Evolutionary conservation across 2,888 invertebrate species (phyloP), one percentile per base, ranked within the genome.

Genomic region (Drosophila niveifrons): DNA sequence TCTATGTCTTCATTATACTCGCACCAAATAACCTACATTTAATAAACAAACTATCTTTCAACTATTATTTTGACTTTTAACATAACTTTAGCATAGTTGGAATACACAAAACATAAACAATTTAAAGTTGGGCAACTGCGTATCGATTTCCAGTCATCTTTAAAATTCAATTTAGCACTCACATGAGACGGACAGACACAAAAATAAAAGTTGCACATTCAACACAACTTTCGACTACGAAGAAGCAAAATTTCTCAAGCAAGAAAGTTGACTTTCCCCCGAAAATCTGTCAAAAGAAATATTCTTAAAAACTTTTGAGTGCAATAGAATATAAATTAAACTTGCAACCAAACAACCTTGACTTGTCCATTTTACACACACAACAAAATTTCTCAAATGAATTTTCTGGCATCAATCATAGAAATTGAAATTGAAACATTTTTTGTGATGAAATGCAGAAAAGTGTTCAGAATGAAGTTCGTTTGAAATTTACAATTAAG

Each of bases 321-420:
- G 39, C 39, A 41, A 41, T 41, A 41, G 15, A 41, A 41, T 41
- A 13, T 41, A 41, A 41, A 41, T 41, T 41, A 41, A 41, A 41
- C 39, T 41, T 13, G 13, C 15, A 6, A 13, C 13, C 39, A 13
- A 41, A 41, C 13, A 41, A 41, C 39, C 13, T 41, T 41, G 13
- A 41, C 39, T 41, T 41, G 13, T 2, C 15, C 7, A 41, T 11
- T n/a, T 36, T 36, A 36, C n/a, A 36, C 11, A 36, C 11, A 36
- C 36, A 36, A 1, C 10, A 1, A 23, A 23, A 23, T 23, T 10
- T 3, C 10, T 10, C 11, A 9, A 10, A 31, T 31, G 1, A 23
- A 23, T 23, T 23, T 23, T 23, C 23, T 31, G 31, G 13, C 39
- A 41, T 2, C 13, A 6, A 41, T 13, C 2, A 8, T 6, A 1